Conservation (phyloP, 2,797 vertebrate species). For the Amniataba percoides region DNA sequence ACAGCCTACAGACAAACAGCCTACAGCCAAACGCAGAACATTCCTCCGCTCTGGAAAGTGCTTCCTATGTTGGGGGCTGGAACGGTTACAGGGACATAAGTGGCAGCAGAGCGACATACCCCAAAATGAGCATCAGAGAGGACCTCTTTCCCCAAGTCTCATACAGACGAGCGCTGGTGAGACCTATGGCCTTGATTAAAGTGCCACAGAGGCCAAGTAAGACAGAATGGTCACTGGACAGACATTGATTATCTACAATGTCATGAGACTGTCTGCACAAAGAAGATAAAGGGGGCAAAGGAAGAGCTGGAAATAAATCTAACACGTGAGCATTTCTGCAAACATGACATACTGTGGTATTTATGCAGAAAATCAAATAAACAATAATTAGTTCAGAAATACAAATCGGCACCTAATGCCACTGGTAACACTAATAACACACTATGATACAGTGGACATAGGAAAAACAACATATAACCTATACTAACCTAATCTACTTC, state of each 20-base stretch:
- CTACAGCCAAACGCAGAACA: slow-evolving; percentile 61
- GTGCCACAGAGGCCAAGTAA: background rate
- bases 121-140: slow-evolving; percentile 31
- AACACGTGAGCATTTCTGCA: background rate
- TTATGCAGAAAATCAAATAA: background rate
- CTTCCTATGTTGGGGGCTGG: slow-evolving; percentile 44
- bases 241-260: background rate
- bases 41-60: slow-evolving; percentile 59
- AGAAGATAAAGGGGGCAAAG: background rate
- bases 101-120: slow-evolving; percentile 40
- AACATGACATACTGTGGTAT: background rate
- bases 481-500: background rate
- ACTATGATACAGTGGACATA: background rate
- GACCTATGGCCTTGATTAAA: slow-evolving; percentile 20
- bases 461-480: background rate
- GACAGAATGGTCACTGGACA: background rate
- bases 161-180: slow-evolving; percentile 26
- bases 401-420: background rate
- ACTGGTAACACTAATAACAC: background rate
- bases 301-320: background rate
- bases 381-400: background rate
- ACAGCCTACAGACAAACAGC: slow-evolving; percentile 60
- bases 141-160: background rate
- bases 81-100: slow-evolving; percentile 45
- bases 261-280: slow-evolving; percentile 23